Conservation (phyloP, 2,888 invertebrate species). For the Troides helena region DNA sequence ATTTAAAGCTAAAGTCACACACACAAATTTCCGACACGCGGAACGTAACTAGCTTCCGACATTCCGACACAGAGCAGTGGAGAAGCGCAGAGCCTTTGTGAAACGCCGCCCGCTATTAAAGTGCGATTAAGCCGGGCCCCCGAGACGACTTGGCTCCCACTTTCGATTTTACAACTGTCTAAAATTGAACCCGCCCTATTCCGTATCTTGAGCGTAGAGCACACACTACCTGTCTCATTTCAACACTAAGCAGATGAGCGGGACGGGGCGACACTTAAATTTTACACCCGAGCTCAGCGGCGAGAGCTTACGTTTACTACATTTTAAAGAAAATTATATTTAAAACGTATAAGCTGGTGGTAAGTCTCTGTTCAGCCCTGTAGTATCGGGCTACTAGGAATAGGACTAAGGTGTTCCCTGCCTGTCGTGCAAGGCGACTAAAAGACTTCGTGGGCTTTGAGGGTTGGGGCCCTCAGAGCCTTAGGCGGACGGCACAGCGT, state of each 20-base stretch:
- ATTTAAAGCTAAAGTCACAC: not conserved
- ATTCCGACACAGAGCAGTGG: conserved; percentile 44
- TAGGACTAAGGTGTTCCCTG: too few relatives aligned
- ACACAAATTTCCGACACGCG: conserved; percentile 18
- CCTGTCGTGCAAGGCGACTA: too few relatives aligned
- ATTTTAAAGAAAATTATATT: not conserved
- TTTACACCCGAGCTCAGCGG: not conserved
- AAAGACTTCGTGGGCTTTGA: too few relatives aligned
- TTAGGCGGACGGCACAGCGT: too few relatives aligned
- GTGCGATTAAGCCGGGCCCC: conserved; percentile 59
- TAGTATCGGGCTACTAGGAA: too few relatives aligned
- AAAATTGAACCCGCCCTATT: conserved; percentile 46
- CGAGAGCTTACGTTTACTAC: conserved; percentile 1
- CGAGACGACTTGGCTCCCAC: conserved; percentile 70
- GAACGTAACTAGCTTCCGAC: conserved; percentile 35
- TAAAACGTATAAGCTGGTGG: too few relatives aligned
- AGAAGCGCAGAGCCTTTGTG: conserved; percentile 55
- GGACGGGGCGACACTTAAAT: conserved; percentile 4
- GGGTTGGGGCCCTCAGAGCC: too few relatives aligned
- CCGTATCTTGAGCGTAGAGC: conserved; percentile 22
- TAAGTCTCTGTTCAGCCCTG: too few relatives aligned
- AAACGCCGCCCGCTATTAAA: conserved; percentile 72
- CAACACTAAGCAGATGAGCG: not conserved
- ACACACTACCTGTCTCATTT: conserved; percentile 11
- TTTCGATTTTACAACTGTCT: conserved; percentile 73